These are phyloP conservation scores for Chloroclystis v-ata DNA, from an alignment of 2,888 invertebrate genomes.

Conservation along the genomic window DNA sequence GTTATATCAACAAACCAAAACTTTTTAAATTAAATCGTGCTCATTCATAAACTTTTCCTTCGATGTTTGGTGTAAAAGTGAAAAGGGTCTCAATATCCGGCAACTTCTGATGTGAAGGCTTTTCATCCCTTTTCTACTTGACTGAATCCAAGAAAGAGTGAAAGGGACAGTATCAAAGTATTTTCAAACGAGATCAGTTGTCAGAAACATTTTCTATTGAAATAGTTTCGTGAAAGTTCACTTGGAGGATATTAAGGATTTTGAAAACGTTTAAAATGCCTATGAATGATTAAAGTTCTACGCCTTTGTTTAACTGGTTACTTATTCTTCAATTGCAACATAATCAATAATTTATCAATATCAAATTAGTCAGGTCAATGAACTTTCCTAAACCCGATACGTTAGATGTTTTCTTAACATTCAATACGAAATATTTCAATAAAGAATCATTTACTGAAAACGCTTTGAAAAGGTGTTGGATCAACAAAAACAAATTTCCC, in stretches of 20 bases:
- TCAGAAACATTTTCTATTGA: constrained; percentile 39
- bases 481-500: constrained; percentile 8
- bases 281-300: no score
- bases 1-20: background rate
- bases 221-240: constrained; percentile 10
- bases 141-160: background rate
- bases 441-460: background rate
- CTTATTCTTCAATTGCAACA: no score
- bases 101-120: constrained; percentile 19
- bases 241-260: background rate
- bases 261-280: no score
- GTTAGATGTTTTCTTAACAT: background rate
- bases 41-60: constrained; percentile 10
- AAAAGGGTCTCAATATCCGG: constrained; percentile 46
- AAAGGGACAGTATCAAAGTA: constrained; percentile 10
- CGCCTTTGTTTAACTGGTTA: no score
- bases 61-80: constrained; percentile 23
- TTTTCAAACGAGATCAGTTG: constrained; percentile 30
- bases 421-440: background rate
- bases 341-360: no score
- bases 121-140: constrained; percentile 12
- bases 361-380: no score
- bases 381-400: no score
- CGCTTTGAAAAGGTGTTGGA: constrained; percentile 1
- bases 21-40: background rate